Conservation (phyloP, 2,888 invertebrate genomes). For the Eupithecia centaureata region DNA sequence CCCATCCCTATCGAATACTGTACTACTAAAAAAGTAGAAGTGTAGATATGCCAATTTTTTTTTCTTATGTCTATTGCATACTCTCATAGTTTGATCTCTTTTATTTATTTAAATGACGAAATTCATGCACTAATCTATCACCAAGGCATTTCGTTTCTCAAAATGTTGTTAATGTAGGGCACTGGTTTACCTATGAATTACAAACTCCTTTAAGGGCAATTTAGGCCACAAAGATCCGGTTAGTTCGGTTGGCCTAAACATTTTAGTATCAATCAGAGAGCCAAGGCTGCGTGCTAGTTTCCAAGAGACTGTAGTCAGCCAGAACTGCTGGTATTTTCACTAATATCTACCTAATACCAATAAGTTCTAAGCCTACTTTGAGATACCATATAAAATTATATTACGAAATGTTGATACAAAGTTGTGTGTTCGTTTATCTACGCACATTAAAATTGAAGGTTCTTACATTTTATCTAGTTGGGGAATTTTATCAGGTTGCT, state of each 20-base stretch:
- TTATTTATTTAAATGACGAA: slow-evolving; percentile 39
- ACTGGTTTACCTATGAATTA: slow-evolving; percentile 61
- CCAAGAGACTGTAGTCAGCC: slow-evolving; percentile 42
- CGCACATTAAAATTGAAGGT: slow-evolving; percentile 5
- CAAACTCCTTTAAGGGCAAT: slow-evolving; percentile 69
- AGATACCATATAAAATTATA: not conserved
- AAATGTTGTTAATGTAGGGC: slow-evolving; percentile 61
- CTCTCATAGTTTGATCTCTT: not conserved
- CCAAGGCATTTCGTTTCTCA: slow-evolving; percentile 35
- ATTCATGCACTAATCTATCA: slow-evolving; percentile 57
- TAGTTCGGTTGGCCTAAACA: slow-evolving; percentile 66
- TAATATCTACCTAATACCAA: slow-evolving; percentile 16
- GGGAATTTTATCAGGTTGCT: slow-evolving; percentile 39
- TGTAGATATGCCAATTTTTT: not conserved
- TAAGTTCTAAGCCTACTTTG: not conserved
- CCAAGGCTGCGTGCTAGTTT: slow-evolving; percentile 64
- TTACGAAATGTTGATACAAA: not conserved
- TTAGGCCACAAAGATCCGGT: slow-evolving; percentile 75
- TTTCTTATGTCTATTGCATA: not conserved
- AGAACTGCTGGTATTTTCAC: slow-evolving; percentile 34
- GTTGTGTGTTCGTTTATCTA: not conserved
- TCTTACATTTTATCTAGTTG: slow-evolving; percentile 24
- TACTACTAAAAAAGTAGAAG: not conserved
- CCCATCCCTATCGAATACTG: not conserved
- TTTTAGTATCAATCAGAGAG: slow-evolving; percentile 65